phyloP scores from a whole-genome alignment of 2,113 vertebrate species.

The Todiramphus saurophagus region DNA sequence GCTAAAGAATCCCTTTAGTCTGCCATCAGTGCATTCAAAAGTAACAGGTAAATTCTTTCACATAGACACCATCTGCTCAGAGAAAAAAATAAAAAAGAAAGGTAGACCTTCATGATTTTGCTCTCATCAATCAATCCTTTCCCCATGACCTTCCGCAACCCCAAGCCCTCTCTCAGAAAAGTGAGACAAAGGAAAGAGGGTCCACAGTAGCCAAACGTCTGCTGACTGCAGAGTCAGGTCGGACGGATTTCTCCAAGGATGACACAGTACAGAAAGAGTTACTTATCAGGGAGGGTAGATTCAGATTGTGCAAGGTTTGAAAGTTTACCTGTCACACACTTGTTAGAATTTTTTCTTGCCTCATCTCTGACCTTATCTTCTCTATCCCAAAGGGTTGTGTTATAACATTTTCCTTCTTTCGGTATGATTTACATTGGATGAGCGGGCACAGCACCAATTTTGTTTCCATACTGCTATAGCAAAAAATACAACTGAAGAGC shows the following conservation, averaged over 20 bases:
- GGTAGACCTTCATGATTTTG: neutral
- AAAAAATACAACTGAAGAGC: neutral
- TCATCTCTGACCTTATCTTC: conserved; percentile 24
- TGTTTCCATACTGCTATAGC: neutral
- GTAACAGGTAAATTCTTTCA: neutral
- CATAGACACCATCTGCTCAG: neutral
- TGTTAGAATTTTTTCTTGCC: neutral
- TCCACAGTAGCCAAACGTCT: neutral
- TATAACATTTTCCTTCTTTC: conserved; percentile 19
- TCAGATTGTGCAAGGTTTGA: neutral
- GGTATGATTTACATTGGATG: neutral
- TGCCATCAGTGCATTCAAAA: neutral
- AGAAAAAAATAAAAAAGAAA: neutral
- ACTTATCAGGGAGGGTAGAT: neutral
- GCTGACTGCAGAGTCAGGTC: neutral
- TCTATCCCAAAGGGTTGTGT: neutral
- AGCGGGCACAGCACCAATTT: conserved; percentile 32
- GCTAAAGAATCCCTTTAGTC: neutral
- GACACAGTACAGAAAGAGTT: neutral
- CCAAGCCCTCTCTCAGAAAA: neutral
- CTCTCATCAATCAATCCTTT: neutral
- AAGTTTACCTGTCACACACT: neutral
- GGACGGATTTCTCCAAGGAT: neutral
- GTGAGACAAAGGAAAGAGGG: neutral
- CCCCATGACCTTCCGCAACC: neutral